Base-by-base conservation (phyloP, 2,888 invertebrate species). In the Dasypogon diadema region DNA sequence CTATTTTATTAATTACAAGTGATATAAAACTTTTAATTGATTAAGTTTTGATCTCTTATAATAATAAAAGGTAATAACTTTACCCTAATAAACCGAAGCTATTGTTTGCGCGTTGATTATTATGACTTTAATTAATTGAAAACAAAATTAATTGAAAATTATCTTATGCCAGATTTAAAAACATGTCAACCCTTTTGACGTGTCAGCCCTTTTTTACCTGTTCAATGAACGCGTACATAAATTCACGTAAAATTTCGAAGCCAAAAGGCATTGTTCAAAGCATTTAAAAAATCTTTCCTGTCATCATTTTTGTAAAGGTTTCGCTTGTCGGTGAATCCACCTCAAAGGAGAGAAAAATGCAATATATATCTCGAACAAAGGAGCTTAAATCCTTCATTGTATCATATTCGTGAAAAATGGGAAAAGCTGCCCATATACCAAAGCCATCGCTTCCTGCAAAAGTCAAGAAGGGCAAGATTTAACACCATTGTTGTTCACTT, bases 351-450 rank as follows among this genome's bases (percentile, higher is more conserved):
- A 51, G 51, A 16, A 51, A 51, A 68, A 68, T 51, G 68, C 68
- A 68, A 68, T 70, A 70, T 42, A 70, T 70, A 70, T 54, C 34
- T 16, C 24, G 21, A 54, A 54, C 70, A 70, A 70, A 70, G 54
- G 54, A 14, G 70, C 70, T 70, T 54, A 48, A 51, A 16, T 68
- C 51, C 24, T 10, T 48, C 30, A 34, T 54, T 70, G 70, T 70
- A 70, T 54, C 34, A 70, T 70, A 54, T 70, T 70, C 70, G 24
- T 70, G 70, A 70, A 70, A 70, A 70, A 51, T 70, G 51, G 42
- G 54, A 21, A 54, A 54, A 54, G 22, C 54, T 18, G 22, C 54
- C 18, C 18, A 30, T 16, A n/a, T 30, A 12, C 16, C 18, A n/a
- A 22, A 48, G 68, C 18, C 8, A 68, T 51, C 48, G 26, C 14